Evolutionary conservation across 2,888 invertebrate genomes (phyloP).

Genomic region (Ormyrus labotus): DNA sequence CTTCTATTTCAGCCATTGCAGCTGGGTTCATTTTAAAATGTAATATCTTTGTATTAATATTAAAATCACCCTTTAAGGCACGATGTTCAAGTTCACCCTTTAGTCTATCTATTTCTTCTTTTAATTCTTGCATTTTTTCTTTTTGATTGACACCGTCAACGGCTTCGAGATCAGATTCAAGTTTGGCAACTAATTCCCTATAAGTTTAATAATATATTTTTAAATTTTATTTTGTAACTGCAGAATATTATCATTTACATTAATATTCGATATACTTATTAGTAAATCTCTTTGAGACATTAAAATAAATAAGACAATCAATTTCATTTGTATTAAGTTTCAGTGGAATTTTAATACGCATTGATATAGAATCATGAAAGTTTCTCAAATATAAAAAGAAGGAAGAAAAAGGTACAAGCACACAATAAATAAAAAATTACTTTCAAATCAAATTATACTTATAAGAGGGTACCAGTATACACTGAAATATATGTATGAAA

Average conservation of each 20-base stretch:
- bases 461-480: no score
- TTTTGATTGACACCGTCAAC: conserved; percentile 63
- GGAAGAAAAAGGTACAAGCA: no score
- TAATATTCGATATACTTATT: not conserved
- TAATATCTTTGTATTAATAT: conserved; percentile 76
- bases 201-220: conserved; percentile 4
- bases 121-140: conserved; percentile 73
- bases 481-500: no score
- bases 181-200: conserved; percentile 81
- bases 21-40: conserved; percentile 87
- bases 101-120: conserved; percentile 76
- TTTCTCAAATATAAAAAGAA: no score
- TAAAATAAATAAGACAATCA: no score
- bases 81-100: conserved; percentile 81
- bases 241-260: not conserved
- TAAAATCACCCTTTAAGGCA: conserved; percentile 79
- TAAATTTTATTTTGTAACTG: not conserved
- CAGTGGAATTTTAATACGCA: no score
- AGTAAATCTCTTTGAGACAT: not conserved
- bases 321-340: no score
- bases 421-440: no score
- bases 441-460: no score
- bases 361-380: no score
- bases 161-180: conserved; percentile 80
- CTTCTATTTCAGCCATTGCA: conserved; percentile 81